Conservation (phyloP, 2,888 invertebrate species). For the Allophyes oxyacanthae region DNA sequence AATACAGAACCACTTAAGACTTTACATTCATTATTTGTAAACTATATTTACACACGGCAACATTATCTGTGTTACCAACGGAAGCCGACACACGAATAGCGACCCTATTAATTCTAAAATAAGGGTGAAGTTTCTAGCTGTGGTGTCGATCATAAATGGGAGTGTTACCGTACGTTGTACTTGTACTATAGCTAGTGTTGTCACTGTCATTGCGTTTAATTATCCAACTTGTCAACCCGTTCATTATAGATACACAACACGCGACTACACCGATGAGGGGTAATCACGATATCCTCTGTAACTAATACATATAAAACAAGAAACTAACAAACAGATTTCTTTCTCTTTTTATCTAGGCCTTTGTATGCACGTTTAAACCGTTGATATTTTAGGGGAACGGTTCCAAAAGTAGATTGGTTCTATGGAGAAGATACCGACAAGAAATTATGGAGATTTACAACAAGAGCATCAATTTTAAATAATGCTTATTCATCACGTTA, state of each 20-base stretch:
- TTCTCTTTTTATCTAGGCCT: too few relatives aligned
- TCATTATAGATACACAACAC: conserved; percentile 49
- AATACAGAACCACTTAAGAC: too few relatives aligned
- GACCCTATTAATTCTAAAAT: fast-evolving
- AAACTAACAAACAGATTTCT: too few relatives aligned
- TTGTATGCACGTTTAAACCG: too few relatives aligned
- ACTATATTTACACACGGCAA: conserved; percentile 54
- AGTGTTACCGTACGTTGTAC: conserved; percentile 43
- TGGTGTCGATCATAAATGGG: conserved; percentile 21
- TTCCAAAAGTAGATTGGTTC: too few relatives aligned
- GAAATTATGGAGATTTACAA: too few relatives aligned
- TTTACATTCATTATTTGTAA: conserved; percentile 46
- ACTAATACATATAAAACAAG: too few relatives aligned
- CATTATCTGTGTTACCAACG: conserved; percentile 22
- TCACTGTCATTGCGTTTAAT: conserved; percentile 55
- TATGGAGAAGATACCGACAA: too few relatives aligned
- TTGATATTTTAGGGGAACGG: too few relatives aligned
- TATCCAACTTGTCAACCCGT: conserved; percentile 55
- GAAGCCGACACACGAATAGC: conserved; percentile 6
- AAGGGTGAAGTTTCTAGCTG: conserved; percentile 14
- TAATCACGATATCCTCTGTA: conserved; percentile 45
- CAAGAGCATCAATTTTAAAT: too few relatives aligned
- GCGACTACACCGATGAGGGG: conserved; percentile 46
- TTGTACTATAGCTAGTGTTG: conserved; percentile 38
- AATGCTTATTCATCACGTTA: too few relatives aligned